Evolutionary conservation across 2,113 vertebrate genomes (phyloP), one percentile per base, ranked within the genome.

Genomic region (Crotophaga sulcirostris): DNA sequence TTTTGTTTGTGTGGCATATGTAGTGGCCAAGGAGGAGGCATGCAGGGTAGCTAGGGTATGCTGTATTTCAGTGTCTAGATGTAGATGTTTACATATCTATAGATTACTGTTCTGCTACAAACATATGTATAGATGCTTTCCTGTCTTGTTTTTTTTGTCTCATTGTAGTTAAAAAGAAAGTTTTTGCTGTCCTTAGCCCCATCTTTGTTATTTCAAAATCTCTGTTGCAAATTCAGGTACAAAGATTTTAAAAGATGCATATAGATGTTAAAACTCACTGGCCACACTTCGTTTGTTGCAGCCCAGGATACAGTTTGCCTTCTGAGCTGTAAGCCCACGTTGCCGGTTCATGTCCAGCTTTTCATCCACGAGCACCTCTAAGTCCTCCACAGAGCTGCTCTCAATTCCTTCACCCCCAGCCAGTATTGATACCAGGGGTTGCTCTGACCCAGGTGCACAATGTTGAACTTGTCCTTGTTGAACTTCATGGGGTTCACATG

Each of bases 1-100:
- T 6, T 0, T 0, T 26, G 17, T 36, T n/a, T 51, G 45, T 74
- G 77, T 70, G 51, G 21, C 0, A 0, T 29, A 13, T 26, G 28
- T 33, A 55, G 0, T 17, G 26, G 81, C 31, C 29, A 26, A 8
- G 12, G 29, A 79, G 17, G 38, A 62, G 56, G 33, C 42, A 26
- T 17, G 44, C 81, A 52, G 64, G 45, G n/a, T 40, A 56, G 23
- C n/a, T 34, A 18, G 23, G 21, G 25, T 66, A 6, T 38, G 24
- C 13, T 4, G 15, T 34, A 10, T 70, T 74, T 70, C 33, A 34
- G 3, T 70, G 17, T 40, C 15, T n/a, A 44, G 31, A 42, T 74
- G 55, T 23, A 34, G 16, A 36, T 42, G 12, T 12, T 4, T 56
- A 4, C 14, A 17, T n/a, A 29, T 87, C 23, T 59, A 0, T 12